Evolutionary conservation across 2,888 invertebrate species (phyloP).

Genomic region (Drosophila suboccidentalis): DNA sequence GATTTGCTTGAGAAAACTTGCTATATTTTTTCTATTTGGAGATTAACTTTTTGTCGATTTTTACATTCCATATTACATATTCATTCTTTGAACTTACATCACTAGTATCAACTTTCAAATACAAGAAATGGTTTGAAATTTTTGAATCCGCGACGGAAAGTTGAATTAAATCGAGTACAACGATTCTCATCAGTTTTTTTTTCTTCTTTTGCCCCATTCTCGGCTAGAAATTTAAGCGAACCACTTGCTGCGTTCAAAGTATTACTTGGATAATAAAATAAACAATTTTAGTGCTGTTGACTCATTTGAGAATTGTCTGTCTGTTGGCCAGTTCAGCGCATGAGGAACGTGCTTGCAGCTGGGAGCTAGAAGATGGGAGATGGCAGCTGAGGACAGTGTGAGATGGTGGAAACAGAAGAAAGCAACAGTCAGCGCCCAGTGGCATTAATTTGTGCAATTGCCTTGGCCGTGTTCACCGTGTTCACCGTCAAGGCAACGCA

Average conservation of each 20-base stretch:
- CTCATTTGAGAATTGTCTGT: conserved; percentile 85
- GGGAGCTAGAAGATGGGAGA: conserved; percentile 14
- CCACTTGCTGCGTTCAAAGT: conserved; percentile 40
- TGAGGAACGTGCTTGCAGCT: conserved; percentile 42
- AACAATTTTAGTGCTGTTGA: conserved; percentile 84
- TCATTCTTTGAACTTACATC: too few relatives aligned
- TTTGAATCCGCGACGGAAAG: background rate
- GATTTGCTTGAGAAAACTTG: too few relatives aligned
- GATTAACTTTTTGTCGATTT: too few relatives aligned
- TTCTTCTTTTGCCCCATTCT: conserved; percentile 1
- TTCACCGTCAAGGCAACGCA: conserved; percentile 50
- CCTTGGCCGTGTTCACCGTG: conserved; percentile 34
- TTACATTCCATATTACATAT: too few relatives aligned
- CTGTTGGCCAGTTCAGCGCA: conserved; percentile 39
- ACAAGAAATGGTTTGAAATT: background rate
- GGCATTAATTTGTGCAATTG: conserved; percentile 80
- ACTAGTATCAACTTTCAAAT: too few relatives aligned
- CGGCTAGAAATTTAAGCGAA: conserved; percentile 8
- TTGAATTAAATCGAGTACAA: background rate
- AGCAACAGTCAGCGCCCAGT: conserved; percentile 66
- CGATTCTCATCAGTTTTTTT: background rate
- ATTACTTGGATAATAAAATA: conserved; percentile 80
- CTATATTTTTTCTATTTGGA: too few relatives aligned
- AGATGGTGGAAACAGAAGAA: conserved; percentile 15
- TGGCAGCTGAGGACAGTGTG: conserved; percentile 21